phyloP scores from a whole-genome alignment of 2,113 vertebrate species.

The Tautogolabrus adspersus region DNA sequence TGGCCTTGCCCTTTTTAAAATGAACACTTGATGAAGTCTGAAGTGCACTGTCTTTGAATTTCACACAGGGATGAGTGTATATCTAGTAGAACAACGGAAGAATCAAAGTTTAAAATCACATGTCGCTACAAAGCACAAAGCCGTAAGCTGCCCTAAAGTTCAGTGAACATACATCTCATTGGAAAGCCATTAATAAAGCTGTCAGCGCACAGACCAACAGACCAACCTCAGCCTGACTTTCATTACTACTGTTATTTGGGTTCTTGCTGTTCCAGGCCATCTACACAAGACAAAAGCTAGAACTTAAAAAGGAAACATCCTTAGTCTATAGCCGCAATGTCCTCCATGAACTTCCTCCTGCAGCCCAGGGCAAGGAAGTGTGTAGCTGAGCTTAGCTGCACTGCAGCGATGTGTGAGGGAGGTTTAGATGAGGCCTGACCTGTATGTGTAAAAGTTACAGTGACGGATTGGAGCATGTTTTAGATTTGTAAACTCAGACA shows the following conservation, averaged over 20 bases:
- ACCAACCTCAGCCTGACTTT: constrained; percentile 76
- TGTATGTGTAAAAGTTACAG: constrained; percentile 18
- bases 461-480: constrained; percentile 30
- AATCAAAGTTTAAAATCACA: constrained; percentile 65
- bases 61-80: constrained; percentile 40
- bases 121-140: constrained; percentile 59
- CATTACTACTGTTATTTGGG: constrained; percentile 64
- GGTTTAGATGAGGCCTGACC: constrained; percentile 26
- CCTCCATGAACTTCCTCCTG: constrained; percentile 52
- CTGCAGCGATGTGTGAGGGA: constrained; percentile 55
- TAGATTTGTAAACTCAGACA: constrained; percentile 25
- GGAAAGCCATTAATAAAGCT: constrained; percentile 83
- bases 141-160: constrained; percentile 75
- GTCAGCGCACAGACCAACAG: constrained; percentile 70
- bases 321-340: constrained; percentile 48
- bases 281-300: constrained; percentile 46
- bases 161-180: constrained; percentile 81
- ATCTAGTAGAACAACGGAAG: constrained; percentile 38
- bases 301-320: constrained; percentile 46
- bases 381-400: constrained; percentile 34
- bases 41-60: constrained; percentile 43
- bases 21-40: constrained; percentile 21
- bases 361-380: constrained; percentile 25
- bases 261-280: constrained; percentile 50
- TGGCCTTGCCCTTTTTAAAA: constrained; percentile 3